Base-by-base conservation (phyloP, 1,140 invertebrate species). In the Antheraea mylitta region DNA sequence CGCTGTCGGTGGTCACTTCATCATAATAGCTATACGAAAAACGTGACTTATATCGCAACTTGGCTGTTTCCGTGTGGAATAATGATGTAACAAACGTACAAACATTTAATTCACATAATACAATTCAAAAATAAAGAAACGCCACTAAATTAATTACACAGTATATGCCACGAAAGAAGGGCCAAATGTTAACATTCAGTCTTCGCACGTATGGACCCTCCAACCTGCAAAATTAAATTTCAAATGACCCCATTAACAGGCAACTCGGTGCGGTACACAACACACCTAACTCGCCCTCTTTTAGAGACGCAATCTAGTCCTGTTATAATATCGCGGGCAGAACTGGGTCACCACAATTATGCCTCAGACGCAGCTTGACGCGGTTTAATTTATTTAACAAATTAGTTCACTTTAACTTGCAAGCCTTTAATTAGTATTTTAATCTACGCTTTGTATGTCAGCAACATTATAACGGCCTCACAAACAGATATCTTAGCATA, bases 301-400 rank as follows among this genome's bases (percentile, higher is more conserved):
- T 78, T 62, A 66, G 10, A 37, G 18, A 53, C 64, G 65, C 67
- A 70, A 65, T 59, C 38, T 36, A 53, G 66, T 71, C 70, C 36
- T 64, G 72, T 72, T 69, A 72, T 78, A 75, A 76, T 76, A 71
- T 66, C 65, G 69, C 69, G 74, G 60, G 65, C 74, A 75, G 64
- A 83, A 79, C 78, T 84, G 74, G 81, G 82, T 80, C 80, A 82
- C 77, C 79, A 70, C 85, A 85, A 81, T 81, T 82, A 81, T 72
- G 73, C 73, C 75, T 74, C 74, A 82, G 72, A 77, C 69, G 38
- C 67, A 59, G 58, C 69, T 80, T 80, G 71, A 75, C 72, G 71
- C 75, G 70, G 67, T 78, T 82, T 81, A 82, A 83, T 80, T 79
- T 80, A 81, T 85, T 68, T 80, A 74, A 81, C 79, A 79, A 83